These are phyloP conservation scores for Solea senegalensis DNA, from an alignment of 2,113 vertebrate genomes.

Conservation along the genomic window DNA sequence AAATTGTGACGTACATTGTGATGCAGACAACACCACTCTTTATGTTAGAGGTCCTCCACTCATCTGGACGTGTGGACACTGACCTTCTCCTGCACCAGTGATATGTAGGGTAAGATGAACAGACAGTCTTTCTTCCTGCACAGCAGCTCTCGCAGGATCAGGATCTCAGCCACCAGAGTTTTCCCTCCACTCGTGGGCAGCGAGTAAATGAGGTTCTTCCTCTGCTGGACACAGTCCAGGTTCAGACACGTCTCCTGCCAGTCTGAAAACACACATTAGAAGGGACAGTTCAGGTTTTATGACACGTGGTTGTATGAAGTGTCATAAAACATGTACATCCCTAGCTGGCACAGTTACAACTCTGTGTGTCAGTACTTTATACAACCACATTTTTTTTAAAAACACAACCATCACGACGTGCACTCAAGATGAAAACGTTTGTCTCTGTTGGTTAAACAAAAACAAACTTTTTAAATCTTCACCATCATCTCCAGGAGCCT, in stretches of 20 bases:
- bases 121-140: slow-evolving; percentile 91
- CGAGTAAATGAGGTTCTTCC: slow-evolving; percentile 95
- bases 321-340: too few relatives aligned
- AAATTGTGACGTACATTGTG: too few relatives aligned
- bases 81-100: slow-evolving; percentile 98
- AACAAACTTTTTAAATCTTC: too few relatives aligned
- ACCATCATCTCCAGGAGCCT: too few relatives aligned
- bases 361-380: too few relatives aligned
- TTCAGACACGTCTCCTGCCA: slow-evolving; percentile 96
- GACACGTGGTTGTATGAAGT: neutral
- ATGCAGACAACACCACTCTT: neutral
- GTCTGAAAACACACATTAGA: slow-evolving; percentile 73
- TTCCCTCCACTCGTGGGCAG: slow-evolving; percentile 96
- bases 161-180: slow-evolving; percentile 95
- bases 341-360: too few relatives aligned
- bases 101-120: slow-evolving; percentile 93
- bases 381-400: too few relatives aligned
- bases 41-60: neutral
- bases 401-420: too few relatives aligned
- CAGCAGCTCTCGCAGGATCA: slow-evolving; percentile 92
- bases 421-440: too few relatives aligned
- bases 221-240: slow-evolving; percentile 86
- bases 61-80: neutral
- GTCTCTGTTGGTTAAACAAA: too few relatives aligned
- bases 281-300: neutral